Evolutionary conservation across 1,140 invertebrate genomes (phyloP), one percentile per base, ranked within the genome.

Genomic region (Aphidius gifuensis): DNA sequence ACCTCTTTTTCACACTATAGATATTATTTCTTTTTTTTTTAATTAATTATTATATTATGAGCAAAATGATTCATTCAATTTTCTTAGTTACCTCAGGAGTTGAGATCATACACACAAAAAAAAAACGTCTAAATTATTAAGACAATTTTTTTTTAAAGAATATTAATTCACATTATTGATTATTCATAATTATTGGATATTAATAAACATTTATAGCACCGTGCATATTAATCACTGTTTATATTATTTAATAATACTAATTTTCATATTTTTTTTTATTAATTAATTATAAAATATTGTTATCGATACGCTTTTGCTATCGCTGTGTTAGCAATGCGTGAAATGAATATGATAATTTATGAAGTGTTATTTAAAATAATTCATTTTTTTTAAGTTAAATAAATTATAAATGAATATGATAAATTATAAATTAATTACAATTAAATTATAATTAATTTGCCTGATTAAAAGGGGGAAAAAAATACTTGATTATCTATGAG

Each of bases 81-180:
- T 67, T 67, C 55, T 60, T 69, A 71, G 69, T 72, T 76, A 79
- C 78, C 79, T 80, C 79, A 80, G 78, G 79, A 80, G 79, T 70
- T 79, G 79, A 79, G 76, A 79, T 80, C 76, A 76, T 71, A 74
- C 70, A 77, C 71, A 71, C 71, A 75, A 74, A 72, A 66, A 64
- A 32, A 32, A 32, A 32, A 32, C 4, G 23, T 32, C 23, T 32
- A 32, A 32, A 32, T 32, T 32, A 32, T 32, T 4, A 1, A 32
- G 23, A 32, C 23, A 32, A 32, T 32, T 2, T 32, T 32, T 23
- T 32, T 32, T 32, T 32, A 32, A 32, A 32, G 23, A 32, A 32
- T 32, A 32, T 32, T 32, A 32, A 32, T 32, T 32, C 4, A 32
- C 69, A 68, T 43, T 58, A 39, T 50, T 60, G 65, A 68, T 66